Evolutionary conservation across 2,797 vertebrate genomes (phyloP).

Genomic region (Discoglossus pictus): DNA sequence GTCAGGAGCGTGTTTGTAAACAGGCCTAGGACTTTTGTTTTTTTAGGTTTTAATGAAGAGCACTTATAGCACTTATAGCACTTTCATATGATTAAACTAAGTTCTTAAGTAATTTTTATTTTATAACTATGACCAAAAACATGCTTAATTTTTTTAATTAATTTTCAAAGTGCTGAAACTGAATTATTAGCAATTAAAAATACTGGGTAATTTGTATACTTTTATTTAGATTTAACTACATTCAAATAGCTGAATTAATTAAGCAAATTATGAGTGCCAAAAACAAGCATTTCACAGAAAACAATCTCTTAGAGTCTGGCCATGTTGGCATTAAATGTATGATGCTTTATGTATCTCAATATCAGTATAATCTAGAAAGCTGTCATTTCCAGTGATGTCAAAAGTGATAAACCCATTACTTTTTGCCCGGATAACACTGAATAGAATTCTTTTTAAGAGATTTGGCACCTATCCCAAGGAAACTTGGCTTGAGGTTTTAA

Average conservation of each 20-base stretch:
- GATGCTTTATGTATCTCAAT: not conserved
- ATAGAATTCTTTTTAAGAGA: constrained; percentile 17
- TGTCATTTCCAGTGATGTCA: constrained; percentile 33
- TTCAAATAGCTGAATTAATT: constrained; percentile 14
- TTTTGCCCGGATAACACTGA: constrained; percentile 35
- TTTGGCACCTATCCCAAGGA: constrained; percentile 31
- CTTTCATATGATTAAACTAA: too few species aligned
- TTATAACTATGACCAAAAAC: too few species aligned
- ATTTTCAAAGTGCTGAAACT: too few species aligned
- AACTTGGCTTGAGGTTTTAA: constrained; percentile 38
- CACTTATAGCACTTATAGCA: too few species aligned
- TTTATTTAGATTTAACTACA: not conserved
- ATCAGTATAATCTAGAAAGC: constrained; percentile 23
- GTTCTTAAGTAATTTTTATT: too few species aligned
- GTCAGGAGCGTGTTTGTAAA: too few species aligned
- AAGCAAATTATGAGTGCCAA: not conserved
- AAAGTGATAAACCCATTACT: constrained; percentile 14
- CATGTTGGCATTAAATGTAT: not conserved
- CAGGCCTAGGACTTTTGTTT: too few species aligned
- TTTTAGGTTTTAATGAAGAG: too few species aligned
- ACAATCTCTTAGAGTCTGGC: not conserved
- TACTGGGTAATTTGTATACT: too few species aligned
- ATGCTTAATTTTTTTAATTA: too few species aligned
- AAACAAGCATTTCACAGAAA: not conserved
- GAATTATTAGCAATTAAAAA: too few species aligned